Conservation (phyloP, 1,140 invertebrate genomes). For the Nephotettix cincticeps region DNA sequence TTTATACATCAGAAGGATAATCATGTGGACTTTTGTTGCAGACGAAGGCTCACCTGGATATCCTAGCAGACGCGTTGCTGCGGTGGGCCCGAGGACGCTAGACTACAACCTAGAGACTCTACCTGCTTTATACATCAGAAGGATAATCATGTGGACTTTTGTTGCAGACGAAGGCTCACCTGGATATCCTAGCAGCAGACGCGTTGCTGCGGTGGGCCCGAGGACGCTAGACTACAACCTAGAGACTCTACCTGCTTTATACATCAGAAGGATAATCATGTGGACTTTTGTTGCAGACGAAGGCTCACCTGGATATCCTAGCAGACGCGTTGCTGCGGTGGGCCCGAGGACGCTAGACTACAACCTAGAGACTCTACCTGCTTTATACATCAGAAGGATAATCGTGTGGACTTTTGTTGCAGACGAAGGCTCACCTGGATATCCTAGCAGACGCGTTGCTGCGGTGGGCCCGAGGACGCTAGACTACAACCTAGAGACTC, state of each 20-base stretch:
- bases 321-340: conserved; percentile 83
- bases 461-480: conserved; percentile 47
- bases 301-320: conserved; percentile 89
- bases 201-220: conserved; percentile 67
- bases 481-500: neutral
- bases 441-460: conserved; percentile 88
- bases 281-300: conserved; percentile 58
- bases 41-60: conserved; percentile 93
- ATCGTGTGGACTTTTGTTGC: too few relatives aligned
- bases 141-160: conserved; percentile 31
- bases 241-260: neutral
- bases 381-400: neutral
- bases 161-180: conserved; percentile 89
- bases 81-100: conserved; percentile 47
- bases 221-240: neutral
- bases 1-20: neutral
- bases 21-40: conserved; percentile 55
- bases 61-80: conserved; percentile 86
- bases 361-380: neutral
- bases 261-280: too few relatives aligned
- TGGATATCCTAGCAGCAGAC: conserved; percentile 88
- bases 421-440: conserved; percentile 95
- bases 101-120: conserved; percentile 22
- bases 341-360: neutral
- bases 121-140: conserved; percentile 12